These are phyloP conservation scores for Tetragonula clypearis DNA, from an alignment of 1,140 invertebrate genomes.

Conservation along the genomic window DNA sequence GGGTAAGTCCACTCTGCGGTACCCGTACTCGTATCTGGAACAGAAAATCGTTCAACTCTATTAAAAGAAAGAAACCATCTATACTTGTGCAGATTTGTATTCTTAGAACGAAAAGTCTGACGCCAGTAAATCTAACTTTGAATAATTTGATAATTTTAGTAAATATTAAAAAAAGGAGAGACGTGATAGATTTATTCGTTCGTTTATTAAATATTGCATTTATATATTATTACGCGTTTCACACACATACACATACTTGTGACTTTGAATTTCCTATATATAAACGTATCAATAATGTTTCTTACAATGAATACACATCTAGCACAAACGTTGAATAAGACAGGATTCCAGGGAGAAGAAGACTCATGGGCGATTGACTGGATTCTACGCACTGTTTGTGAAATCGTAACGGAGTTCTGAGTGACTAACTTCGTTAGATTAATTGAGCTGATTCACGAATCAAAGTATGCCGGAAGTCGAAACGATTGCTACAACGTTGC, in stretches of 20 bases:
- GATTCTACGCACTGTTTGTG: background rate
- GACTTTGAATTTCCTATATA: background rate
- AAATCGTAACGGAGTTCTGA: constrained; percentile 43
- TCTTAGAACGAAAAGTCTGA: background rate
- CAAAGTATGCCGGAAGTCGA: constrained; percentile 52
- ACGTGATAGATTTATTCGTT: background rate
- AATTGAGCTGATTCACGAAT: constrained; percentile 68
- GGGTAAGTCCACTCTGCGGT: constrained; percentile 79
- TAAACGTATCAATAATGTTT: background rate
- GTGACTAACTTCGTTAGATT: constrained; percentile 68
- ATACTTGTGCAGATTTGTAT: background rate
- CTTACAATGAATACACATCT: background rate
- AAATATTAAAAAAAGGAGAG: too few relatives aligned
- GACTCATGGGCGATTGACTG: background rate
- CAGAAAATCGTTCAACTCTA: constrained; percentile 8
- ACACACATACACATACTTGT: too few relatives aligned
- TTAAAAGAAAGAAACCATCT: background rate
- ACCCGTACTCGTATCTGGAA: constrained; percentile 77
- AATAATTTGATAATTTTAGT: too few relatives aligned
- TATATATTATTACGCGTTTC: background rate
- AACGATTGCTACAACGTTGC: constrained; percentile 32
- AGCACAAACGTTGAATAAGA: background rate
- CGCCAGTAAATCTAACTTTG: background rate
- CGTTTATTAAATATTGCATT: too few relatives aligned
- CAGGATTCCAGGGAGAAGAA: background rate